Conservation (phyloP, 2,113 vertebrate genomes). For the Gavia stellata region DNA sequence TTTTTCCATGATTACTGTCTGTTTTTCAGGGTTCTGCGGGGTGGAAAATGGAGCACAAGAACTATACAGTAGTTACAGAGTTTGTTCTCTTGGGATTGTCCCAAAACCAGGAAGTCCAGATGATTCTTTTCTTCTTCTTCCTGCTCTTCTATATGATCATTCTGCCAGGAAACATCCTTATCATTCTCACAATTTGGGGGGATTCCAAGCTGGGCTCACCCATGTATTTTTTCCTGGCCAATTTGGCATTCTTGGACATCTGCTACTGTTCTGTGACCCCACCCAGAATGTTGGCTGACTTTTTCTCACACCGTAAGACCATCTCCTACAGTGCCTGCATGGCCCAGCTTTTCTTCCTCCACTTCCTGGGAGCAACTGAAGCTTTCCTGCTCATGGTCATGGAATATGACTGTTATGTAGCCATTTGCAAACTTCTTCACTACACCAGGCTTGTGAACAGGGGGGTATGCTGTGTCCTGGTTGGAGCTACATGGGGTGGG, state of each 20-base stretch:
- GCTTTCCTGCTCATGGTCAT: slow-evolving; percentile 38
- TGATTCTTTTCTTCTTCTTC: slow-evolving; percentile 17
- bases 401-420: slow-evolving; percentile 40
- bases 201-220: not conserved
- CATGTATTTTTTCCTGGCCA: slow-evolving; percentile 52
- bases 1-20: not conserved
- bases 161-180: slow-evolving; percentile 11
- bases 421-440: slow-evolving; percentile 40
- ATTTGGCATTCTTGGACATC: slow-evolving; percentile 37
- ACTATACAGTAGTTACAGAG: not conserved
- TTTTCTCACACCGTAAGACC: not conserved
- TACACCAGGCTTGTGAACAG: slow-evolving; percentile 24
- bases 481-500: not conserved
- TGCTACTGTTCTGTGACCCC: slow-evolving; percentile 41
- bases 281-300: slow-evolving; percentile 49
- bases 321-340: slow-evolving; percentile 44
- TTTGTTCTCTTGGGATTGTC: slow-evolving; percentile 38
- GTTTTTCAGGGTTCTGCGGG: not conserved
- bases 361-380: slow-evolving; percentile 25
- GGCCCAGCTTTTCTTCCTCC: slow-evolving; percentile 51
- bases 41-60: not conserved
- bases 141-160: slow-evolving; percentile 13
- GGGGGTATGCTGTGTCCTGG: not conserved
- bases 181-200: not conserved
- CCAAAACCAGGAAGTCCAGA: not conserved